These are phyloP conservation scores for Oreochromis aureus DNA, from an alignment of 2,113 vertebrate genomes.

Conservation along the genomic window DNA sequence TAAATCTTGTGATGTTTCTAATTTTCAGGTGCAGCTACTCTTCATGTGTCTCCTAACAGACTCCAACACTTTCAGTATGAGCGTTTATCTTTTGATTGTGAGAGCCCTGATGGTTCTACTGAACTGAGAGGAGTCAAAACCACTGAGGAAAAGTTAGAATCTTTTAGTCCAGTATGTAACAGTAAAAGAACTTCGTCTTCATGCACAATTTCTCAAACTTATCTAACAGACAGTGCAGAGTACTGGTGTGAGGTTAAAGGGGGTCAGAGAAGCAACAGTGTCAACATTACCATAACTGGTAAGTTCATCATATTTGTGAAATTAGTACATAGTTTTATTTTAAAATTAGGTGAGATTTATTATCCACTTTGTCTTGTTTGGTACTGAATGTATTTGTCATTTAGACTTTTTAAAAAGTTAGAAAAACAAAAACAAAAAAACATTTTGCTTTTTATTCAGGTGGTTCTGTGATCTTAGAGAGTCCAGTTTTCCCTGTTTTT, in stretches of 20 bases:
- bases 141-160: too few relatives aligned
- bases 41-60: background rate
- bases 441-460: background rate
- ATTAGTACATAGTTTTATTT: too few relatives aligned
- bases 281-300: background rate
- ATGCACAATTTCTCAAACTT: background rate
- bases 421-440: too few relatives aligned
- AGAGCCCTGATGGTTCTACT: fast-evolving
- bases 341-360: too few relatives aligned
- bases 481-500: background rate
- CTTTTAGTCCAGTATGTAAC: background rate
- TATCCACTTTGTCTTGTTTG: too few relatives aligned
- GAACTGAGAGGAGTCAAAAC: background rate
- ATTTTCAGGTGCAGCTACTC: background rate
- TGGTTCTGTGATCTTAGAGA: background rate
- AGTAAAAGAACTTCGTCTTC: fast-evolving
- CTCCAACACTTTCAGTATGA: background rate
- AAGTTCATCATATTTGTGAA: background rate
- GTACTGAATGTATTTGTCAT: too few relatives aligned
- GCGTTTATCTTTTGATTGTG: background rate
- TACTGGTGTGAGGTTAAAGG: background rate
- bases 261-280: background rate
- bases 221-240: background rate
- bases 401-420: too few relatives aligned
- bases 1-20: too few relatives aligned